phyloP scores from a whole-genome alignment of 2,797 vertebrate species.

The Myotis findleyi region DNA sequence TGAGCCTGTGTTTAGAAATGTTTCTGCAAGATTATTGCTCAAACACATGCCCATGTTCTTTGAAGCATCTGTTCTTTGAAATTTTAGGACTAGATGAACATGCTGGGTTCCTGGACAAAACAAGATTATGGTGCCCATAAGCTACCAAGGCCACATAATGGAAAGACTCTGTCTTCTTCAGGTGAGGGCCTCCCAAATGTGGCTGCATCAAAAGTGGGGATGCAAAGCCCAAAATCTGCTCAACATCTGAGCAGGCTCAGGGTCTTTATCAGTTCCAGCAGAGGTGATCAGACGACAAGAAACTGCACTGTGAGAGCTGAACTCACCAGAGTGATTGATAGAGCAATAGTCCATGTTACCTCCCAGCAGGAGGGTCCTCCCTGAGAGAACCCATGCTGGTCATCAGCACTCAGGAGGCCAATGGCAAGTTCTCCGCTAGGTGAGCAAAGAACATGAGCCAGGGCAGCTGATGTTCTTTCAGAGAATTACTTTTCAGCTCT shows the following conservation, averaged over 20 bases:
- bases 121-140: background rate
- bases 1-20: background rate
- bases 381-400: background rate
- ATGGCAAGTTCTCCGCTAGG: constrained; percentile 39
- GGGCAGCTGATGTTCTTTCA: constrained; percentile 15
- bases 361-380: background rate
- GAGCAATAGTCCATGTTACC: background rate
- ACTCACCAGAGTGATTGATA: constrained; percentile 29
- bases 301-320: background rate
- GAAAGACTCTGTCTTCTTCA: constrained; percentile 39
- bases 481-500: constrained; percentile 58
- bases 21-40: constrained; percentile 40
- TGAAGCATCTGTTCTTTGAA: constrained; percentile 8
- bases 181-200: background rate
- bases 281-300: background rate
- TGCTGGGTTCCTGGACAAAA: background rate
- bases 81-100: background rate
- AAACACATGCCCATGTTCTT: background rate
- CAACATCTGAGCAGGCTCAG: background rate
- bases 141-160: background rate
- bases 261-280: constrained; percentile 14
- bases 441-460: constrained; percentile 36
- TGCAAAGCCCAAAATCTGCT: background rate
- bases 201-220: background rate
- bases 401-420: constrained; percentile 3